Conservation (phyloP, 2,797 vertebrate genomes). For the Characodon lateralis region DNA sequence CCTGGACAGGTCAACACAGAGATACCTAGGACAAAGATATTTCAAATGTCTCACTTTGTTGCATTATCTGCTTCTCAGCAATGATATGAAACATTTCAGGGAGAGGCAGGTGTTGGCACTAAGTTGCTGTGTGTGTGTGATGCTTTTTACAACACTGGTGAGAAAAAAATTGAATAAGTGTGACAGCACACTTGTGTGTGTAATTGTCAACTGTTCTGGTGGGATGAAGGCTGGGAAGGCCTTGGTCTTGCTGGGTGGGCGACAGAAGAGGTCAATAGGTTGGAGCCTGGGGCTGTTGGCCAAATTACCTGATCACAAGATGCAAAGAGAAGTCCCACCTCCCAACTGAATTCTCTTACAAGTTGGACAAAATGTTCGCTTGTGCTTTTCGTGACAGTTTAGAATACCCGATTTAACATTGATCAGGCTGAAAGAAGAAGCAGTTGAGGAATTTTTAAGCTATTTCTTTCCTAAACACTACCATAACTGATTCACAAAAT, state of each 20-base stretch:
- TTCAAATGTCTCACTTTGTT: conserved; percentile 71
- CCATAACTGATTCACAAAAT: too few relatives aligned
- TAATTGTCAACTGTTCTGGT: conserved; percentile 39
- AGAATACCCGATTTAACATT: too few relatives aligned
- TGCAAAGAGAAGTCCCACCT: conserved; percentile 3
- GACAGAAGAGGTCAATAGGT: conserved; percentile 18
- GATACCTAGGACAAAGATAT: conserved; percentile 21
- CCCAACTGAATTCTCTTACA: neutral
- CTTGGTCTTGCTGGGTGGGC: conserved; percentile 47
- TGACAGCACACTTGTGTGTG: conserved; percentile 4
- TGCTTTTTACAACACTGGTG: conserved; percentile 22
- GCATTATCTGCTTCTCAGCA: conserved; percentile 74
- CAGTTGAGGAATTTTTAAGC: too few relatives aligned
- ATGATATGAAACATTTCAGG: conserved; percentile 61
- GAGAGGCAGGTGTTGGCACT: conserved; percentile 27
- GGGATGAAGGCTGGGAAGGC: conserved; percentile 35
- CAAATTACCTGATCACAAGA: conserved; percentile 53
- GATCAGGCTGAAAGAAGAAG: too few relatives aligned
- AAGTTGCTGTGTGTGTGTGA: conserved; percentile 34
- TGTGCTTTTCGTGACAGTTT: neutral
- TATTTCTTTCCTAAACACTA: too few relatives aligned
- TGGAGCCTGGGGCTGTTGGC: conserved; percentile 33
- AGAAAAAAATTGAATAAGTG: conserved; percentile 29
- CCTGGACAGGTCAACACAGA: neutral
- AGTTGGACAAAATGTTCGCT: neutral